phyloP scores from a whole-genome alignment of 2,888 invertebrate genomes.

The Strigamia transsilvanica region DNA sequence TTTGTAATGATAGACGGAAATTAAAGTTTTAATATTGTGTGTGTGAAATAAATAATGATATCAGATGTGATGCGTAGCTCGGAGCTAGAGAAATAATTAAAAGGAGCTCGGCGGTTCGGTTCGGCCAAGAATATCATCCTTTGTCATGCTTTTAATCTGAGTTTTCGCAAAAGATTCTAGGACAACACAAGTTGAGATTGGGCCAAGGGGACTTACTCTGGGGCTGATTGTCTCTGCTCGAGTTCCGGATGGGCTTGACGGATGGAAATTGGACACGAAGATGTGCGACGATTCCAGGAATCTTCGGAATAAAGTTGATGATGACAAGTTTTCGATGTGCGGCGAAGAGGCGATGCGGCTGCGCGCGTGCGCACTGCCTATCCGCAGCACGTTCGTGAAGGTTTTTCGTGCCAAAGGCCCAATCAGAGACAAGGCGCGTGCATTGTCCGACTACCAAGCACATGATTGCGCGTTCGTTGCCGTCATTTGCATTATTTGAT shows the following conservation, averaged over 20 bases:
- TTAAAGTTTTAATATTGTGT: not conserved
- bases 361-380: conserved; percentile 53
- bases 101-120: not conserved
- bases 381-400: conserved; percentile 43
- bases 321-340: conserved; percentile 31
- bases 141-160: conserved; percentile 4
- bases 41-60: not conserved
- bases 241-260: conserved; percentile 17
- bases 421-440: conserved; percentile 53
- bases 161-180: not conserved
- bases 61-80: not conserved
- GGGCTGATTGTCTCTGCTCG: not conserved
- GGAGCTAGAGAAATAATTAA: conserved; percentile 19
- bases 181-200: conserved; percentile 11
- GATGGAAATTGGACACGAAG: conserved; percentile 13
- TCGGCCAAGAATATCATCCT: not conserved
- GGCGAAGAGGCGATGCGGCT: conserved; percentile 50
- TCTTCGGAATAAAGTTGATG: conserved; percentile 48
- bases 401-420: conserved; percentile 52
- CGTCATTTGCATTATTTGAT: conserved; percentile 55
- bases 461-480: conserved; percentile 54
- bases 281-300: conserved; percentile 45
- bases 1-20: not conserved
- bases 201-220: conserved; percentile 45
- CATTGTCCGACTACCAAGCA: conserved; percentile 53